Percentiles rank a stretch among this genome's conserved stretches.
These are phyloP conservation scores for Porites australiensis DNA, from an alignment of 64 coral and sea anemone genomes.

Conservation along the genomic window DNA sequence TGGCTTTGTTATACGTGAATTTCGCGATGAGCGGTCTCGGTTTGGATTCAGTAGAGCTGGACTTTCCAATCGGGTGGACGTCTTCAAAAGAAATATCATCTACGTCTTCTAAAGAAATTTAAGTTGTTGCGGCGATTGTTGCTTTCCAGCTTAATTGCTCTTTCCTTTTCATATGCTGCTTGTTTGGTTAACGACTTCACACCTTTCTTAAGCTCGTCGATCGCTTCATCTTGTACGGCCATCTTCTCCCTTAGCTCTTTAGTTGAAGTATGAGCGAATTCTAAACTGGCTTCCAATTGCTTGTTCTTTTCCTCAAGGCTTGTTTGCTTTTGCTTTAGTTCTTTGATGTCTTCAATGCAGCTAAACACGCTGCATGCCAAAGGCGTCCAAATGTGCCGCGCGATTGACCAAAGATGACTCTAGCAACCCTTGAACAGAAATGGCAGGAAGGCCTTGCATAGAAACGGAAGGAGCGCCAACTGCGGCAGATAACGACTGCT, in stretches of 20 bases:
- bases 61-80: too few species aligned
- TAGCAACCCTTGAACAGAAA: background rate
- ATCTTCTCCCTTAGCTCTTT: slow-evolving; percentile 13
- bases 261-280: slow-evolving; percentile 8
- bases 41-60: too few species aligned
- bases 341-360: slow-evolving; percentile 19
- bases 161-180: slow-evolving; percentile 2
- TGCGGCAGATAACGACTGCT: too few species aligned
- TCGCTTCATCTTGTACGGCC: background rate
- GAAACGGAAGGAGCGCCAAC: too few species aligned
- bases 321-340: slow-evolving; percentile 1
- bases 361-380: background rate
- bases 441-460: too few species aligned
- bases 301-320: slow-evolving; percentile 1
- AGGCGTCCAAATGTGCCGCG: background rate
- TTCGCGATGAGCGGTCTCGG: too few species aligned
- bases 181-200: background rate
- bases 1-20: too few species aligned
- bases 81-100: background rate
- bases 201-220: background rate
- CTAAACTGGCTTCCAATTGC: background rate
- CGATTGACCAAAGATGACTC: background rate
- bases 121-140: background rate
- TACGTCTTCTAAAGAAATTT: background rate
- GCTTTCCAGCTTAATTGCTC: background rate